Percentiles rank a stretch among this genome's conserved stretches.
These are phyloP conservation scores for Acrocera orbiculus DNA, from an alignment of 2,888 invertebrate species.

Conservation along the genomic window DNA sequence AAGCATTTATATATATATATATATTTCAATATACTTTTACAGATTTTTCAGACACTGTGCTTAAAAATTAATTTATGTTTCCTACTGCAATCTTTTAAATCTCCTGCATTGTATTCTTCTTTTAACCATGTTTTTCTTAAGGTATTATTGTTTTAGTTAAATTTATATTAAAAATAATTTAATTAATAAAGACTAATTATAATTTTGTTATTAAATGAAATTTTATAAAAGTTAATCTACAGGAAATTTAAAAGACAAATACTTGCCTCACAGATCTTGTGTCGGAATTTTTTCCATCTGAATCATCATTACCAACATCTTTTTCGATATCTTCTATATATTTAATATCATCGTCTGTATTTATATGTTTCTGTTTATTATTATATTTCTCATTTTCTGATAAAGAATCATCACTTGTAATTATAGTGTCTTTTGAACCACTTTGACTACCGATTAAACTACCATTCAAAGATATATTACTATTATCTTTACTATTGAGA, in stretches of 20 bases:
- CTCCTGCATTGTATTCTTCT: no score
- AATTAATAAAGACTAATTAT: neutral
- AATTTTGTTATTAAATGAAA: neutral
- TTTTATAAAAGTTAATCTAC: no score
- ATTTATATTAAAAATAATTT: neutral
- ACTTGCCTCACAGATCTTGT: conserved; percentile 16
- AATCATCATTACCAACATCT: conserved; percentile 11
- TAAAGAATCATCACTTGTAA: conserved; percentile 20
- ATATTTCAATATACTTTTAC: no score
- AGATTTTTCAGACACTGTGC: no score
- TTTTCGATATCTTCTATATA: conserved; percentile 18
- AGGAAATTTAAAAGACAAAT: neutral
- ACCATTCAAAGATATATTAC: no score
- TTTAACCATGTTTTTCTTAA: no score
- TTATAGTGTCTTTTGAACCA: conserved; percentile 7
- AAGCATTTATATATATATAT: no score
- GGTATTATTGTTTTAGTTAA: no score
- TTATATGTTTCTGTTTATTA: conserved; percentile 21
- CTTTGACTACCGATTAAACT: conserved; percentile 10
- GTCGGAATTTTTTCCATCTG: conserved; percentile 14
- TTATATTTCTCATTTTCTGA: conserved; percentile 28
- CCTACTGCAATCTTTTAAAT: no score
- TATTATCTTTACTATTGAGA: no score
- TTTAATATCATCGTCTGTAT: conserved; percentile 19
- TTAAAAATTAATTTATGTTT: no score